A percentile compares a stretch with the other conserved stretches of the same genome.
phyloP scores from a whole-genome alignment of 2,797 vertebrate species.

The Neosilurus mollespiculum region DNA sequence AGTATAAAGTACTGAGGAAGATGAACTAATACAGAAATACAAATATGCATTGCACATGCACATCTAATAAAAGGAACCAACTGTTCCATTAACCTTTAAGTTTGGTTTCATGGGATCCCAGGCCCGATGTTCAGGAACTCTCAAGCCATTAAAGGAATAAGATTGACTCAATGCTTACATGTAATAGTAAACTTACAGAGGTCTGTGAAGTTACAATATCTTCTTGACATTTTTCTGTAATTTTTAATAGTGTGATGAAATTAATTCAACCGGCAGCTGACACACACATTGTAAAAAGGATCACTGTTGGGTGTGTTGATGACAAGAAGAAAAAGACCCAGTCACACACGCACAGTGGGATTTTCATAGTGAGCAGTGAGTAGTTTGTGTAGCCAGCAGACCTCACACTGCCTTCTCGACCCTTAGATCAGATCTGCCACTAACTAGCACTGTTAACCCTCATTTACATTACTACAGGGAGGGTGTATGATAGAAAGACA shows the following conservation, averaged over 20 bases:
- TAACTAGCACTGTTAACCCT: not conserved
- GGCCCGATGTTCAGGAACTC: not conserved
- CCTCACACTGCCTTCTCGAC: slow-evolving; percentile 53
- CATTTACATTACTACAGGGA: not conserved
- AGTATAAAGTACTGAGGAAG: not conserved
- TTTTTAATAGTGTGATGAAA: not conserved
- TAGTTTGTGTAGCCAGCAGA: slow-evolving; percentile 64
- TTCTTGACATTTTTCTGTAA: not conserved
- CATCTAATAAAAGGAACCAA: not conserved
- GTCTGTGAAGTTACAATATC: too few species aligned
- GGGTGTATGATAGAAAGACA: not conserved
- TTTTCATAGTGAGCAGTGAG: slow-evolving; percentile 56
- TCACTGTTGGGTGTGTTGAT: not conserved
- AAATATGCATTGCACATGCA: not conserved
- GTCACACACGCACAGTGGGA: not conserved
- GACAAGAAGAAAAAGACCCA: not conserved
- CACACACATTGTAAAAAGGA: not conserved
- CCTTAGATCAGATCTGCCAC: slow-evolving; percentile 41
- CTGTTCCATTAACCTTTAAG: not conserved
- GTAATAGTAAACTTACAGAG: not conserved
- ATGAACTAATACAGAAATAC: not conserved
- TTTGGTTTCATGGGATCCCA: not conserved
- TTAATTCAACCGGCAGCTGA: not conserved
- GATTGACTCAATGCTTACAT: not conserved
- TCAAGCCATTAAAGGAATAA: not conserved